These are phyloP conservation scores for Lasioglossum albipes DNA, from an alignment of 1,140 invertebrate species.

Conservation along the genomic window DNA sequence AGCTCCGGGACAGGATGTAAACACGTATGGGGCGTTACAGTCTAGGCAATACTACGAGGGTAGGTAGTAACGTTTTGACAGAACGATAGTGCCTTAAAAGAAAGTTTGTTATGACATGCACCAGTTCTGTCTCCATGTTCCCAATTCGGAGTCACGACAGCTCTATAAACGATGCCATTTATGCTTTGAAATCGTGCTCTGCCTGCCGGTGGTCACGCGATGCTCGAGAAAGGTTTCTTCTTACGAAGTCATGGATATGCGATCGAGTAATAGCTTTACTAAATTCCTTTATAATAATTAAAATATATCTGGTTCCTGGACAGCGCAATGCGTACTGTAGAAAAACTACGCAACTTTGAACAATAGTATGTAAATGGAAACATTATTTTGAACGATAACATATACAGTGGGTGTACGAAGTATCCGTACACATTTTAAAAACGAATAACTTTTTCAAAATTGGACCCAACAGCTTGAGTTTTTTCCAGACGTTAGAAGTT, in stretches of 20 bases:
- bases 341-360: too few species aligned
- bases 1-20: too few species aligned
- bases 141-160: conserved; percentile 13
- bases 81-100: background rate
- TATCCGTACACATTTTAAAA: too few species aligned
- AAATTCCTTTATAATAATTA: background rate
- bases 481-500: too few species aligned
- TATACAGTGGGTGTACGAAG: too few species aligned
- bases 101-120: conserved; percentile 9
- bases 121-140: background rate
- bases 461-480: too few species aligned
- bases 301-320: too few species aligned
- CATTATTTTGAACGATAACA: too few species aligned
- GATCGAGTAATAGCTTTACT: background rate
- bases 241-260: conserved; percentile 5
- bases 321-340: too few species aligned
- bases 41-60: too few species aligned
- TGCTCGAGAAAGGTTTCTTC: conserved; percentile 25
- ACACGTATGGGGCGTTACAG: background rate
- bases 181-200: conserved; percentile 5
- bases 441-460: too few species aligned
- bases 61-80: background rate
- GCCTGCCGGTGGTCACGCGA: background rate
- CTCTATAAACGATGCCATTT: conserved; percentile 15
- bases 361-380: too few species aligned